Base-by-base conservation (phyloP, 2,888 invertebrate genomes). In the Cremastinae sp. region DNA sequence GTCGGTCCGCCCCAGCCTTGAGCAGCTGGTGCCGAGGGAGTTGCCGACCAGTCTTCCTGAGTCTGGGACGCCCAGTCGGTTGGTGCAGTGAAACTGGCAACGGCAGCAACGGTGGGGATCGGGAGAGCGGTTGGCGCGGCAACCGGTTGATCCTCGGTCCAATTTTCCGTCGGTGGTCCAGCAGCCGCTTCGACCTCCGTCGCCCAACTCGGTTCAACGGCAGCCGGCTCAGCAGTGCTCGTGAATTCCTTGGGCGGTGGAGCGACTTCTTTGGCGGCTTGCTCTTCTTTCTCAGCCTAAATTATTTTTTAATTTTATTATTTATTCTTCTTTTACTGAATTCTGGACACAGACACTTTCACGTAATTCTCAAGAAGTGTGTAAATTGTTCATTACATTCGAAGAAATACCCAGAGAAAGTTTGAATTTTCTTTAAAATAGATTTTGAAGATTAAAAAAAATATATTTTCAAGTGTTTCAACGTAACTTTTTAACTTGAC, bases 271-370 rank as follows among this genome's bases (percentile, higher is more conserved):
- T 96, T 96, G 59, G 95, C 95, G 51, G 95, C 95, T 86, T 96
- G 96, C 89, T 98, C 98, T 86, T 98, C 98, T 91, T 98, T 98
- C 89, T 98, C 98, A 82, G 96, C 96, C 92, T 92, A 41, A 41
- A n/a, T n/a, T n/a, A n/a, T 36, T 9, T 36, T 36, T 9, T 36
- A 36, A 9, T 36, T 36, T 36, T 36, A 36, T 36, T n/a, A n/a
- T n/a, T n/a, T n/a, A n/a, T n/a, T n/a, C n/a, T n/a, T n/a, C n/a
- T n/a, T n/a, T n/a, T n/a, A n/a, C n/a, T n/a, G n/a, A n/a, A n/a
- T n/a, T n/a, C n/a, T n/a, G n/a, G n/a, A n/a, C n/a, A n/a, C n/a
- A n/a, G n/a, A n/a, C n/a, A n/a, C n/a, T n/a, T n/a, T n/a, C n/a
- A n/a, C n/a, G n/a, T n/a, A n/a, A n/a, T n/a, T n/a, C n/a, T n/a